Conservation (phyloP, 92 coral and sea anemone genomes). For the Zoanthus sansibaricus region DNA sequence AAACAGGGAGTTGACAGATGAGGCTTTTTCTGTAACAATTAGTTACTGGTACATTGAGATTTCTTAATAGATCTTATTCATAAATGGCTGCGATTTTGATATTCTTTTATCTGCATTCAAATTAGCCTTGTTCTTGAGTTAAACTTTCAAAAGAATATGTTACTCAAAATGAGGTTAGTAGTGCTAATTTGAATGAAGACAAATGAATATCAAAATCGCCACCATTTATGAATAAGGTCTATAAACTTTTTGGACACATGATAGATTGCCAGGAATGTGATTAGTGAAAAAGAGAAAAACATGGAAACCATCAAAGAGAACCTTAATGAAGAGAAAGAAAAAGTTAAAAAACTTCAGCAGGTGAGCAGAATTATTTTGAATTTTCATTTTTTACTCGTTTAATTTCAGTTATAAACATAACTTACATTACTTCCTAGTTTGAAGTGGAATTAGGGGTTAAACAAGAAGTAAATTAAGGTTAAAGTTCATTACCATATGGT, state of each 20-base stretch:
- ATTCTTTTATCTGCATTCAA: too few relatives aligned
- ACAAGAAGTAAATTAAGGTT: too few relatives aligned
- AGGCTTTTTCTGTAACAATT: neutral
- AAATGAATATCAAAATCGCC: too few relatives aligned
- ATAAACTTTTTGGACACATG: neutral
- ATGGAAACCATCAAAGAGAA: constrained; percentile 74
- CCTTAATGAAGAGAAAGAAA: constrained; percentile 70
- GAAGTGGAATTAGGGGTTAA: too few relatives aligned
- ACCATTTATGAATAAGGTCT: too few relatives aligned
- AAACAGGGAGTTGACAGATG: neutral
- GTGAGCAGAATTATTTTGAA: constrained; percentile 12
- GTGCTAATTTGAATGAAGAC: too few relatives aligned
- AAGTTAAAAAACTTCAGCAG: constrained; percentile 67
- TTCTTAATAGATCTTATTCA: neutral
- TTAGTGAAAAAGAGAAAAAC: constrained; percentile 93
- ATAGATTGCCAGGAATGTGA: constrained; percentile 88
- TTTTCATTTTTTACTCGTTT: neutral
- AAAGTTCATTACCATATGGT: too few relatives aligned
- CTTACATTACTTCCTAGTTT: too few relatives aligned
- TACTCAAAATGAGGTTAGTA: too few relatives aligned
- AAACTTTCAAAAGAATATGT: too few relatives aligned
- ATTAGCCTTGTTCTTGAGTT: too few relatives aligned
- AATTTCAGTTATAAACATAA: neutral
- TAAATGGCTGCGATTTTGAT: too few relatives aligned
- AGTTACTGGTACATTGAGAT: neutral